Evolutionary conservation across 2,888 invertebrate genomes (phyloP).

Genomic region (Urechis unicinctus): DNA sequence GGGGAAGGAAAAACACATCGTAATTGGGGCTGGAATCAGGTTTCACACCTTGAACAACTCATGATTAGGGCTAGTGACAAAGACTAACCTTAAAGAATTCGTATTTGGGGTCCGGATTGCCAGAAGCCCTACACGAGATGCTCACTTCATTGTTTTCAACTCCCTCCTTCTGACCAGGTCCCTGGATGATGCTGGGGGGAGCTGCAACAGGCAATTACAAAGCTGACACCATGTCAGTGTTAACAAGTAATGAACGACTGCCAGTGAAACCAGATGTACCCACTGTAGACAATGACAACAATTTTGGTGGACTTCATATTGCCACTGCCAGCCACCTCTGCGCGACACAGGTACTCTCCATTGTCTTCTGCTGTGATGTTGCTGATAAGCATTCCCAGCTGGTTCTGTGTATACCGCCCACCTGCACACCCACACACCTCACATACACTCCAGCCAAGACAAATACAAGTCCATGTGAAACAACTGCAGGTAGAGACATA

Average conservation of each 20-base stretch:
- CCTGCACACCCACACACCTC: too few relatives aligned
- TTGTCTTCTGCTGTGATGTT: constrained; percentile 25
- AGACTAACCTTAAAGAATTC: constrained; percentile 20
- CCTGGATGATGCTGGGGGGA: constrained; percentile 13
- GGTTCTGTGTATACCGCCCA: constrained; percentile 12
- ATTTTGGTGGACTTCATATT: constrained; percentile 13
- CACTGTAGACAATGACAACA: constrained; percentile 22
- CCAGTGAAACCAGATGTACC: constrained; percentile 4
- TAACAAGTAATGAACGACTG: background rate
- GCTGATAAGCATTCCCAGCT: constrained; percentile 19
- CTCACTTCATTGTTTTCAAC: constrained; percentile 17
- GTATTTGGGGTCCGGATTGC: constrained; percentile 20
- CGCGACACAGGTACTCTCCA: constrained; percentile 21
- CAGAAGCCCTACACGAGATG: constrained; percentile 18
- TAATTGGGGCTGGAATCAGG: too few relatives aligned
- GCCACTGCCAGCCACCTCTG: constrained; percentile 18
- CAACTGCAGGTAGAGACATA: background rate
- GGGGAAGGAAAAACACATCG: too few relatives aligned
- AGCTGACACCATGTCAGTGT: background rate
- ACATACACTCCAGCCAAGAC: too few relatives aligned
- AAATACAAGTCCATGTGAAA: background rate
- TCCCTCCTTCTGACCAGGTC: constrained; percentile 7
- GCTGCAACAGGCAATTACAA: too few relatives aligned
- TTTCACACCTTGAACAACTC: too few relatives aligned
- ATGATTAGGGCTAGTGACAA: background rate